phyloP scores from a whole-genome alignment of 1,140 invertebrate species.

The Pemphigus obesinymphae region DNA sequence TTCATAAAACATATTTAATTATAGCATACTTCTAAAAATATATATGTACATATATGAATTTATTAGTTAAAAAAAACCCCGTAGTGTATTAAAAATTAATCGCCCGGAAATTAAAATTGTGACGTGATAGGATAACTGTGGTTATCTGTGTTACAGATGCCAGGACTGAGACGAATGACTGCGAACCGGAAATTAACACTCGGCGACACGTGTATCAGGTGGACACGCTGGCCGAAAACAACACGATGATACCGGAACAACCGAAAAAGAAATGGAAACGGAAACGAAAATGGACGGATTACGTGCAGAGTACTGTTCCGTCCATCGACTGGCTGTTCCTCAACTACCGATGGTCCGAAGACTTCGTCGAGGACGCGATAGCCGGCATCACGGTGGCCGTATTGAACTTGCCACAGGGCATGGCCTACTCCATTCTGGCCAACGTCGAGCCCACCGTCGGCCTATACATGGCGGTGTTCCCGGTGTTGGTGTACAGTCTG shows the following conservation, averaged over 20 bases:
- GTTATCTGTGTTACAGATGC: no score
- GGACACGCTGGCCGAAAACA: background rate
- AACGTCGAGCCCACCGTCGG: slow-evolving; percentile 71
- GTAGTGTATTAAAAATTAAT: no score
- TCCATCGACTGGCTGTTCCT: slow-evolving; percentile 31
- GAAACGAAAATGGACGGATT: slow-evolving; percentile 6
- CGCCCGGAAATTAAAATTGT: no score
- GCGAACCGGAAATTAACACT: slow-evolving; percentile 1
- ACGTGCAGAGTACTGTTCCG: background rate
- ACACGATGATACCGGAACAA: no score
- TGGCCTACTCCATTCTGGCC: slow-evolving; percentile 74
- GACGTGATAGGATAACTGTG: no score
- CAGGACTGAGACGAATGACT: background rate
- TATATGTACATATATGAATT: no score
- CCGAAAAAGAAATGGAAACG: background rate
- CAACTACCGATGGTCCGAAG: slow-evolving; percentile 46
- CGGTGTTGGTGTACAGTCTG: slow-evolving; percentile 70
- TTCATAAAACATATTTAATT: no score
- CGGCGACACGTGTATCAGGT: slow-evolving; percentile 2
- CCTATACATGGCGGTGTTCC: slow-evolving; percentile 80
- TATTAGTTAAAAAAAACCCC: no score
- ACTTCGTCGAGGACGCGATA: slow-evolving; percentile 53
- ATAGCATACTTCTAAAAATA: no score
- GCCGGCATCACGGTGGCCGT: slow-evolving; percentile 66
- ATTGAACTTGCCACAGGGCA: slow-evolving; percentile 78